These are phyloP conservation scores for Hylia prasina DNA, from an alignment of 2,113 vertebrate species.

Conservation along the genomic window DNA sequence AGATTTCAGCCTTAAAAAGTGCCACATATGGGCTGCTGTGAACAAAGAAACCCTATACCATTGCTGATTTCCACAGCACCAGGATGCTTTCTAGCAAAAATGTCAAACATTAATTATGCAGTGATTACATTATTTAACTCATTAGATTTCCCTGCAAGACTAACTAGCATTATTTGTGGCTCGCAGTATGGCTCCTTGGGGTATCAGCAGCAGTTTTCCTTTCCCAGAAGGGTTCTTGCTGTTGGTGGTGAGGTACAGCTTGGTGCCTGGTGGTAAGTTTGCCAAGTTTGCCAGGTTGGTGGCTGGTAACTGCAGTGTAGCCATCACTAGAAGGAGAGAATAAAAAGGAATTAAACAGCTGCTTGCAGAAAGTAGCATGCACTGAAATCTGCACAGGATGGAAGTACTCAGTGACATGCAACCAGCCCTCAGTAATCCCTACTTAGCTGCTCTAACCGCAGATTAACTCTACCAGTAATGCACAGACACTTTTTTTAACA, in stretches of 20 bases:
- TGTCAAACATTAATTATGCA: slow-evolving; percentile 1
- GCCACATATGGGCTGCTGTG: neutral
- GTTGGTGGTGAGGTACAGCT: slow-evolving; percentile 97
- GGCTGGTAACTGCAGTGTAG: slow-evolving; percentile 93
- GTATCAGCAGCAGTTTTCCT: slow-evolving; percentile 96
- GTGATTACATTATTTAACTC: slow-evolving; percentile 45
- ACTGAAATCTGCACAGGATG: neutral
- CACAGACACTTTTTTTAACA: neutral
- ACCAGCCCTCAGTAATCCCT: neutral
- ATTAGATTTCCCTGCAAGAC: slow-evolving; percentile 62
- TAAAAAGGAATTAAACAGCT: neutral
- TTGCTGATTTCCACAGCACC: neutral
- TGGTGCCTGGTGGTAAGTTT: slow-evolving; percentile 95
- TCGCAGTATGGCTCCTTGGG: slow-evolving; percentile 94
- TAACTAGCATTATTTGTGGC: slow-evolving; percentile 85
- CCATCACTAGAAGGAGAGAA: slow-evolving; percentile 85
- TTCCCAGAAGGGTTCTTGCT: slow-evolving; percentile 98
- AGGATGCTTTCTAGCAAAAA: neutral
- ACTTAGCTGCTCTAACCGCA: neutral
- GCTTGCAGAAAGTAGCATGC: neutral
- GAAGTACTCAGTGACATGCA: neutral
- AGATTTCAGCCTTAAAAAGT: neutral
- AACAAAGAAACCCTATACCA: neutral
- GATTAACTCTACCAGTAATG: neutral
- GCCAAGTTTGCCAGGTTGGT: slow-evolving; percentile 96